A percentile compares a stretch with the other conserved stretches of the same genome.
Evolutionary conservation across 1,140 invertebrate species (phyloP).

Genomic region (Psilanteris sp.): DNA sequence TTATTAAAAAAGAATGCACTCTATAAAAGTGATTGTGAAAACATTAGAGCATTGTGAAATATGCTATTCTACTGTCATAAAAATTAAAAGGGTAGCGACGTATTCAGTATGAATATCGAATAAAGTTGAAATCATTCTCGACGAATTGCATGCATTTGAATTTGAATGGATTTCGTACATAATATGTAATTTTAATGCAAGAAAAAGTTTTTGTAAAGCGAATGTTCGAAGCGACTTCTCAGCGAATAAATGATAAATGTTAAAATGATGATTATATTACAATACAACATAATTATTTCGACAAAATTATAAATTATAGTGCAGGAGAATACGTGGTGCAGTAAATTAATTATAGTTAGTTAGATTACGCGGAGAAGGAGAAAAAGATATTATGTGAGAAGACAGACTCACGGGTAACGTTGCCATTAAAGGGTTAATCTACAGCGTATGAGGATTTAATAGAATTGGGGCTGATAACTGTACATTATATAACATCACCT

Average conservation of each 20-base stretch:
- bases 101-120: slow-evolving; percentile 10
- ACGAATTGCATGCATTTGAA: slow-evolving; percentile 30
- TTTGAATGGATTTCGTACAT: slow-evolving; percentile 7
- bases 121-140: slow-evolving; percentile 12
- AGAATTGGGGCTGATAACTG: slow-evolving; percentile 30
- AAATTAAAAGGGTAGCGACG: slow-evolving; percentile 6
- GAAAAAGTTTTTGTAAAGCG: slow-evolving; percentile 9
- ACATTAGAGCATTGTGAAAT: background rate
- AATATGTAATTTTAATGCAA: slow-evolving; percentile 11
- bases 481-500: slow-evolving; percentile 5
- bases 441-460: slow-evolving; percentile 21
- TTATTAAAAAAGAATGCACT: no score
- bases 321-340: background rate
- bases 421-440: slow-evolving; percentile 22
- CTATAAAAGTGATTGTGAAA: no score
- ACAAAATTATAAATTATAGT: no score
- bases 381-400: slow-evolving; percentile 23
- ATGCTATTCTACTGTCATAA: slow-evolving; percentile 1
- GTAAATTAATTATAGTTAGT: slow-evolving; percentile 6
- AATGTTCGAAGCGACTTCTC: background rate
- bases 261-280: slow-evolving; percentile 1
- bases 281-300: no score
- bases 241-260: slow-evolving; percentile 2
- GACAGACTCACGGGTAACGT: slow-evolving; percentile 5
- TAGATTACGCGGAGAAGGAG: background rate